Evolutionary conservation across 2,797 vertebrate genomes (phyloP).

Genomic region (Cyclura pinguis): DNA sequence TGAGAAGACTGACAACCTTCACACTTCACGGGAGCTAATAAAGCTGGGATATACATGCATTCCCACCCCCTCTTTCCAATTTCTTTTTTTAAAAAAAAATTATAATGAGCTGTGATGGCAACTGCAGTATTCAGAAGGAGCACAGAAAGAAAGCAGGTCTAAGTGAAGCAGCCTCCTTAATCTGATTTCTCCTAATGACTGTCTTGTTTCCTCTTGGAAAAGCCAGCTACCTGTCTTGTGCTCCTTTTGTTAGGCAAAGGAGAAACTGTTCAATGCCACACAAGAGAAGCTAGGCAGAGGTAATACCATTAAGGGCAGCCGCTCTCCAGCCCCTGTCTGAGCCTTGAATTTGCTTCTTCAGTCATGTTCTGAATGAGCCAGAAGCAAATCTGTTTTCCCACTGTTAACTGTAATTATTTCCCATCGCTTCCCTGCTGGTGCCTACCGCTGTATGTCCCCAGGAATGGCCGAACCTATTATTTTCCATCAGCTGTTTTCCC

Average conservation of each 20-base stretch:
- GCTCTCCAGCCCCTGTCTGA: background rate
- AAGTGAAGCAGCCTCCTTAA: slow-evolving; percentile 11
- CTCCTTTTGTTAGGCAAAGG: slow-evolving; percentile 16
- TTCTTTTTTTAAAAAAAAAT: slow-evolving; percentile 37
- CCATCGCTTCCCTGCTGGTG: slow-evolving; percentile 8
- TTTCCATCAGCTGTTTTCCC: slow-evolving; percentile 29
- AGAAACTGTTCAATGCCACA: background rate
- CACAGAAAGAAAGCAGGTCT: slow-evolving; percentile 16
- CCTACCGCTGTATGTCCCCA: background rate
- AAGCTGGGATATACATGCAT: slow-evolving; percentile 2
- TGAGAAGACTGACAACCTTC: slow-evolving; percentile 64
- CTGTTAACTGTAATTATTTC: slow-evolving; percentile 36
- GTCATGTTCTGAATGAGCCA: background rate
- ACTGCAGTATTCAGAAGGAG: slow-evolving; percentile 7
- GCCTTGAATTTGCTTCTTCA: background rate
- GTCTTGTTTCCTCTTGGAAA: background rate
- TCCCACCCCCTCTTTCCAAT: slow-evolving; percentile 31
- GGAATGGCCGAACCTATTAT: slow-evolving; percentile 13
- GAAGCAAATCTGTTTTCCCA: slow-evolving; percentile 9
- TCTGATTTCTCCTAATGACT: slow-evolving; percentile 1
- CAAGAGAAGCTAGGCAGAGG: background rate
- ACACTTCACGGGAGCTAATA: slow-evolving; percentile 62
- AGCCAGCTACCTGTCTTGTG: background rate
- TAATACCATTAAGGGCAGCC: background rate
- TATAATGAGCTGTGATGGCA: slow-evolving; percentile 44